A percentile compares a stretch with the other conserved stretches of the same genome.
Conservation (phyloP, 1,140 invertebrate genomes). For the Phortica variegata region DNA sequence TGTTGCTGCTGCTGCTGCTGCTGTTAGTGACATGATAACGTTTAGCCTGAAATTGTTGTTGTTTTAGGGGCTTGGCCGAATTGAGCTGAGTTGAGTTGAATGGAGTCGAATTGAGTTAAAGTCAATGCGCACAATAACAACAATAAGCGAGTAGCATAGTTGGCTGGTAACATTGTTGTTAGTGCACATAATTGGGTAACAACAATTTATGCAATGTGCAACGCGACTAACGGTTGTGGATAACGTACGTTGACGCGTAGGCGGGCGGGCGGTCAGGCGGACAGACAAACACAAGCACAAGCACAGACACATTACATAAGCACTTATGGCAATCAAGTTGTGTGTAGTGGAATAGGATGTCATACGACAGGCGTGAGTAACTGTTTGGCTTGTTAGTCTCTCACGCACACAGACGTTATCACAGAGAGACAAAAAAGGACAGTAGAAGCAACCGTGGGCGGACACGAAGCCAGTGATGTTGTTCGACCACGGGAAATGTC, state of each 20-base stretch:
- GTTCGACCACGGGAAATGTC: no score
- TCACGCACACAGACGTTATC: no score
- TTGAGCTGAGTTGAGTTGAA: no score
- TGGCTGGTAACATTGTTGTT: conserved; percentile 31
- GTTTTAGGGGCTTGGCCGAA: no score
- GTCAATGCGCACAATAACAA: no score
- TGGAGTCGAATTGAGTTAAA: no score
- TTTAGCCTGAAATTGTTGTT: conserved; percentile 54
- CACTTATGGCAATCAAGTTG: no score
- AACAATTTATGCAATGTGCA: conserved; percentile 47
- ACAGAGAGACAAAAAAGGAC: no score
- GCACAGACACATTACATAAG: conserved; percentile 29
- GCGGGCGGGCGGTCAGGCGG: conserved; percentile 1
- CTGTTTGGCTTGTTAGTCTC: conserved; percentile 13
- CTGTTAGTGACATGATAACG: conserved; percentile 53
- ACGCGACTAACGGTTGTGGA: conserved; percentile 3
- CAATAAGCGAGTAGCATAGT: no score
- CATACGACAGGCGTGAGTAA: conserved; percentile 22
- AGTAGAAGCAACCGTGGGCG: no score
- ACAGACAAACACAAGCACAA: conserved; percentile 24
- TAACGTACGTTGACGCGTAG: neutral
- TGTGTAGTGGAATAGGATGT: no score
- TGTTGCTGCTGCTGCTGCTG: conserved; percentile 12
- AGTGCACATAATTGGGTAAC: conserved; percentile 52
- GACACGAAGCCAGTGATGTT: no score